Conservation (phyloP, 2,888 invertebrate genomes). For the Dexiosoma caninum region DNA sequence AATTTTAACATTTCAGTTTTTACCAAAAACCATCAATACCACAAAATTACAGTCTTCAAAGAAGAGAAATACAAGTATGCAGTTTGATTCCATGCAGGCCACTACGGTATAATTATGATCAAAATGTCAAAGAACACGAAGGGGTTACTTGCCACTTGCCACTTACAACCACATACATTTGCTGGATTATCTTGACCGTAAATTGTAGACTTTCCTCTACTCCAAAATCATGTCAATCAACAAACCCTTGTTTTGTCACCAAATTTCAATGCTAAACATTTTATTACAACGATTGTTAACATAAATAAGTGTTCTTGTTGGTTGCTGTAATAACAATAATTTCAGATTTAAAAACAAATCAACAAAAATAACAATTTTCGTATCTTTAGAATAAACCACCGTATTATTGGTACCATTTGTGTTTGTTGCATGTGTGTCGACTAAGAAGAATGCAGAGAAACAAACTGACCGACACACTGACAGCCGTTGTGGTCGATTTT, state of each 20-base stretch:
- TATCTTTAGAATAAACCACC: background rate
- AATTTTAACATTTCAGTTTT: conserved; percentile 14
- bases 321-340: conserved; percentile 22
- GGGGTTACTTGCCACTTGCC: conserved; percentile 13
- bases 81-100: background rate
- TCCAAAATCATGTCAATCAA: conserved; percentile 46
- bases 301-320: background rate
- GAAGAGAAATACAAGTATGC: background rate
- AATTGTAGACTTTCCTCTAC: background rate
- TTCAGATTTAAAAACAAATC: conserved; percentile 39
- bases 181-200: conserved; percentile 6
- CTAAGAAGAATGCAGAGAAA: background rate
- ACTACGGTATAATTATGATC: conserved; percentile 35
- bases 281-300: conserved; percentile 32
- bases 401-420: background rate
- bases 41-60: conserved; percentile 47
- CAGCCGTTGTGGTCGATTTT: conserved; percentile 40
- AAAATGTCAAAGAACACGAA: conserved; percentile 54
- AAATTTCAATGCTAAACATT: conserved; percentile 41
- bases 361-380: conserved; percentile 5
- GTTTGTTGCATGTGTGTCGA: conserved; percentile 33
- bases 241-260: conserved; percentile 51
- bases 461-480: background rate
- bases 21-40: conserved; percentile 48
- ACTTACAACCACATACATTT: background rate